phyloP scores from a whole-genome alignment of 2,888 invertebrate genomes.

The Blera fallax region DNA sequence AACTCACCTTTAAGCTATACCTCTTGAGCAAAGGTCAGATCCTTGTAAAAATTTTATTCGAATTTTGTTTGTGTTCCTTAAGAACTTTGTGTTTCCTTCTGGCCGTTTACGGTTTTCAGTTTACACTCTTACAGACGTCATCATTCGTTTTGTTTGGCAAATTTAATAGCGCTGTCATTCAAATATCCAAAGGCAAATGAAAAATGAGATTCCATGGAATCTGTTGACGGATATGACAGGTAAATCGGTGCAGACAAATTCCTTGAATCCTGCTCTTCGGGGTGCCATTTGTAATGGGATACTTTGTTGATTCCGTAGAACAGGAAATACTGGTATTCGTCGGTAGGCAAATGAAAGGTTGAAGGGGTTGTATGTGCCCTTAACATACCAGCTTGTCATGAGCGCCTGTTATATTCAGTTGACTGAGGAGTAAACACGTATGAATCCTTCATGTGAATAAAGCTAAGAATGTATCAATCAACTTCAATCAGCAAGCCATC shows the following conservation, averaged over 20 bases:
- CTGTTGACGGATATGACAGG: too few species aligned
- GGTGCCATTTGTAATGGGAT: too few species aligned
- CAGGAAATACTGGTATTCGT: too few species aligned
- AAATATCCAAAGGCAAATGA: neutral
- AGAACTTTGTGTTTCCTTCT: neutral
- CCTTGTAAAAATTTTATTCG: neutral
- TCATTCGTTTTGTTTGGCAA: neutral
- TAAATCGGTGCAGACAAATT: neutral
- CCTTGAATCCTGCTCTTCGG: neutral
- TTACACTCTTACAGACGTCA: too few species aligned
- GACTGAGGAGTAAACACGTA: too few species aligned
- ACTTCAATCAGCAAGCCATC: neutral
- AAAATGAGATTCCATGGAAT: too few species aligned
- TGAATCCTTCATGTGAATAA: too few species aligned
- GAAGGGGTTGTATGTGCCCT: too few species aligned
- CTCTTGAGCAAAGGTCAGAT: neutral
- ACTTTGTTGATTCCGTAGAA: too few species aligned
- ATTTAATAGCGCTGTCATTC: neutral
- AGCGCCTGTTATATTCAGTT: too few species aligned
- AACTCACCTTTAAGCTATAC: neutral
- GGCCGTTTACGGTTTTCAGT: neutral
- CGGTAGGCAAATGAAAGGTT: too few species aligned
- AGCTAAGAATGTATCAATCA: neutral
- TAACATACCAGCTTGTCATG: too few species aligned
- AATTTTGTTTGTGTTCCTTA: neutral